Conservation (phyloP, 2,797 vertebrate species). For the Xyrichtys novacula region DNA sequence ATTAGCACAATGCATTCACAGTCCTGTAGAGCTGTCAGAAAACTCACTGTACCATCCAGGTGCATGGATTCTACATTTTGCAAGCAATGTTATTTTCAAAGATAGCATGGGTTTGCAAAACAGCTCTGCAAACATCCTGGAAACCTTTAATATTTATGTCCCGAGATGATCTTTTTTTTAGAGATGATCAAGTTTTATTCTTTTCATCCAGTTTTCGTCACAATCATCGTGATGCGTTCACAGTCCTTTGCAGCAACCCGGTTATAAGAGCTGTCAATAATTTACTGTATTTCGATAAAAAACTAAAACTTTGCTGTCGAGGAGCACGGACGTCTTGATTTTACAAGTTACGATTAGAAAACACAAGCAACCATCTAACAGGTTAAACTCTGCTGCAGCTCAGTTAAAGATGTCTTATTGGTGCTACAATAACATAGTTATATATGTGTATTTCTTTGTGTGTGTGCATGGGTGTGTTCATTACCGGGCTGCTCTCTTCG, state of each 20-base stretch:
- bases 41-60: no score
- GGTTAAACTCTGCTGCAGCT: neutral
- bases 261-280: neutral
- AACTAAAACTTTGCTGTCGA: neutral
- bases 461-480: constrained; percentile 8
- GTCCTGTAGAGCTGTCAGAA: no score
- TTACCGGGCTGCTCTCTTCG: constrained; percentile 83
- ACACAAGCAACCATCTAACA: neutral
- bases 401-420: neutral
- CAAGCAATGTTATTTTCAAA: no score
- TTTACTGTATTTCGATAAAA: neutral
- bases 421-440: no score
- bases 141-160: no score
- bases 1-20: no score
- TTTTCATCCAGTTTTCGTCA: neutral
- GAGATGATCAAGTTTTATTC: neutral
- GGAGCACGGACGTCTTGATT: neutral
- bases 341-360: neutral
- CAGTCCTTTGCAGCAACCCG: neutral
- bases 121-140: no score
- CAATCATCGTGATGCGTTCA: neutral
- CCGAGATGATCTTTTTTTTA: no score
- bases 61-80: no score
- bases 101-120: no score
- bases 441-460: no score